Evolutionary conservation across 2,888 invertebrate species (phyloP).

Genomic region (Octodonta nipae): DNA sequence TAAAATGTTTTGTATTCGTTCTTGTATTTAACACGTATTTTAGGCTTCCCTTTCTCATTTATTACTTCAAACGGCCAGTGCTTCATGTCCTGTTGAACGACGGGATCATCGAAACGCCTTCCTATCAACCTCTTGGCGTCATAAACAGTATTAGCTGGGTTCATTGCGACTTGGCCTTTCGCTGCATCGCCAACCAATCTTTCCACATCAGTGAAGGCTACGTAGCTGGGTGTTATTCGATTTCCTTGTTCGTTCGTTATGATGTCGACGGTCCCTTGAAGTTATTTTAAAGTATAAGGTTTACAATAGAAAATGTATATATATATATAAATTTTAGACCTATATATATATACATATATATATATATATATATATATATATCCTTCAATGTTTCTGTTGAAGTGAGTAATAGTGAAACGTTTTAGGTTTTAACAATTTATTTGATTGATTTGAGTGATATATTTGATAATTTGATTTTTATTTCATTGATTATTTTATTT

Average conservation of each 20-base stretch:
- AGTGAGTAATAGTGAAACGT: too few relatives aligned
- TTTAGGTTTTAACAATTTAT: too few relatives aligned
- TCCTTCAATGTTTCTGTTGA: too few relatives aligned
- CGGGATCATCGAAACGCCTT: constrained; percentile 46
- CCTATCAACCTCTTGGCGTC: constrained; percentile 64
- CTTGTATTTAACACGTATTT: constrained; percentile 33
- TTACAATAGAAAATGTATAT: too few relatives aligned
- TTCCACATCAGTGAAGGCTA: constrained; percentile 74
- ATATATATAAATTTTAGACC: too few relatives aligned
- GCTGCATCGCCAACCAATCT: constrained; percentile 74
- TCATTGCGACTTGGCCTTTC: constrained; percentile 52
- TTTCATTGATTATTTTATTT: too few relatives aligned
- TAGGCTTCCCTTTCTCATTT: constrained; percentile 35
- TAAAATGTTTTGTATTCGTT: constrained; percentile 35
- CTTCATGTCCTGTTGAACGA: constrained; percentile 50
- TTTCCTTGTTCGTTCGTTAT: constrained; percentile 84
- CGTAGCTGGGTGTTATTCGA: constrained; percentile 75
- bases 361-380: too few relatives aligned
- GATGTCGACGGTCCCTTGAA: too few relatives aligned
- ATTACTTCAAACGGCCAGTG: constrained; percentile 51
- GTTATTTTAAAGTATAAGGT: too few relatives aligned
- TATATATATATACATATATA: too few relatives aligned
- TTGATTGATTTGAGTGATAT: too few relatives aligned
- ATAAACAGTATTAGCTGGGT: constrained; percentile 56
- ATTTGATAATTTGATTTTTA: too few relatives aligned